Evolutionary conservation across 2,797 vertebrate species (phyloP).

Genomic region (Acipenser ruthenus): DNA sequence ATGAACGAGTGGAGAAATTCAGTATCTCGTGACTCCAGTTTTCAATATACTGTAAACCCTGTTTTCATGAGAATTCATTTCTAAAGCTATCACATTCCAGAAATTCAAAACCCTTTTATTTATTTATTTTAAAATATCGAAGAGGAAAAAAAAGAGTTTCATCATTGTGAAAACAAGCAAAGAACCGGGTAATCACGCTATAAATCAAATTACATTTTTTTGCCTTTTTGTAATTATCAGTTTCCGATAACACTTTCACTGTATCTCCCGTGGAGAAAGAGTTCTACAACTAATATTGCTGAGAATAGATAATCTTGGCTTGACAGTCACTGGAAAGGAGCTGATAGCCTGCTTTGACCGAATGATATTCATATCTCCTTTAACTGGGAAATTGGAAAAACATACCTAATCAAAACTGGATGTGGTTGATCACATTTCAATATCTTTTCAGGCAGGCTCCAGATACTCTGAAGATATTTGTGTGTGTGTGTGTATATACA

Average conservation of each 20-base stretch:
- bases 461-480: conserved; percentile 22
- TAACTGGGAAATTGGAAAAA: conserved; percentile 59
- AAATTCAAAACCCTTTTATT: too few relatives aligned
- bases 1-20: too few relatives aligned
- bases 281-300: conserved; percentile 35
- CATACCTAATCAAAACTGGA: conserved; percentile 49
- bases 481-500: too few relatives aligned
- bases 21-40: too few relatives aligned
- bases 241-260: conserved; percentile 34
- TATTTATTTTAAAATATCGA: too few relatives aligned
- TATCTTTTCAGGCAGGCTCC: conserved; percentile 47
- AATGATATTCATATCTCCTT: conserved; percentile 57
- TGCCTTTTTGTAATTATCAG: conserved; percentile 6
- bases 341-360: conserved; percentile 44
- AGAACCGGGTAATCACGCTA: conserved; percentile 12
- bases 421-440: conserved; percentile 56
- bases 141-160: not conserved
- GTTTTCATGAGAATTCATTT: too few relatives aligned
- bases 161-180: conserved; percentile 9
- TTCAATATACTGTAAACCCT: too few relatives aligned
- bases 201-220: conserved; percentile 7
- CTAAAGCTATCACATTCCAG: too few relatives aligned
- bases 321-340: conserved; percentile 38
- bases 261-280: conserved; percentile 20
- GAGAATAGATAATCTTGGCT: conserved; percentile 41